phyloP scores from a whole-genome alignment of 92 coral and sea anemone species.

The Desmophyllum pertusum region DNA sequence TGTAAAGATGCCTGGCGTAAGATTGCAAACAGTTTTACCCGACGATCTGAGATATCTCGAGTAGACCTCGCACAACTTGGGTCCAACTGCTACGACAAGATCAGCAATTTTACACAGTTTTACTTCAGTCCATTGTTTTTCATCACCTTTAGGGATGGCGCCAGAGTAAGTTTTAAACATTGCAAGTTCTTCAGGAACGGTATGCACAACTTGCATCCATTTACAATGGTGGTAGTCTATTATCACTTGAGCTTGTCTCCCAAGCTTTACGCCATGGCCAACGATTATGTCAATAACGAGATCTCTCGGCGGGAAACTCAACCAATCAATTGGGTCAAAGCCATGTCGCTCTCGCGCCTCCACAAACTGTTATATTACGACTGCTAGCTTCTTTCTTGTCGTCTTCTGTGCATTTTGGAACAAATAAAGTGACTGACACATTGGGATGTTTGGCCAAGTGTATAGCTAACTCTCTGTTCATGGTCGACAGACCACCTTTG shows the following conservation, averaged over 20 bases:
- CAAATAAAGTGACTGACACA: not conserved
- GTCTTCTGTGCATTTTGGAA: not conserved
- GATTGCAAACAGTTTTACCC: not conserved
- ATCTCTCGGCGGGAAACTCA: slow-evolving; percentile 17
- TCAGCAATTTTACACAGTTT: slow-evolving; percentile 27
- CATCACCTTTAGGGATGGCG: not conserved
- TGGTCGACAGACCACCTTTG: slow-evolving; percentile 5
- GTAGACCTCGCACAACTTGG: slow-evolving; percentile 9
- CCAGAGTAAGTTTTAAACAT: not conserved
- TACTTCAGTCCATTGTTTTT: slow-evolving; percentile 22
- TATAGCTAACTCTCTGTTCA: not conserved
- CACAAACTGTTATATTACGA: not conserved
- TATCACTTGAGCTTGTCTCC: slow-evolving; percentile 18
- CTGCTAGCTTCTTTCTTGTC: slow-evolving; percentile 1
- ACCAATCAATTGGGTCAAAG: not conserved
- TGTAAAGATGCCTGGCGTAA: slow-evolving; percentile 19
- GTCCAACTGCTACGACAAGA: slow-evolving; percentile 47
- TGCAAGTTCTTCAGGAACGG: slow-evolving; percentile 13
- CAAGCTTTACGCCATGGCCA: slow-evolving; percentile 29
- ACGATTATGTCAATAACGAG: not conserved
- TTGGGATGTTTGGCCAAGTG: not conserved
- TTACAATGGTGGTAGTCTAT: not conserved
- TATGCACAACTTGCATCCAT: slow-evolving; percentile 23
- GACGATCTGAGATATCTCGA: not conserved
- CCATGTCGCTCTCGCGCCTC: slow-evolving; percentile 10